A percentile compares a stretch with the other conserved stretches of the same genome.
These are phyloP conservation scores for Vireo griseus DNA, from an alignment of 2,797 vertebrate species.

Conservation along the genomic window DNA sequence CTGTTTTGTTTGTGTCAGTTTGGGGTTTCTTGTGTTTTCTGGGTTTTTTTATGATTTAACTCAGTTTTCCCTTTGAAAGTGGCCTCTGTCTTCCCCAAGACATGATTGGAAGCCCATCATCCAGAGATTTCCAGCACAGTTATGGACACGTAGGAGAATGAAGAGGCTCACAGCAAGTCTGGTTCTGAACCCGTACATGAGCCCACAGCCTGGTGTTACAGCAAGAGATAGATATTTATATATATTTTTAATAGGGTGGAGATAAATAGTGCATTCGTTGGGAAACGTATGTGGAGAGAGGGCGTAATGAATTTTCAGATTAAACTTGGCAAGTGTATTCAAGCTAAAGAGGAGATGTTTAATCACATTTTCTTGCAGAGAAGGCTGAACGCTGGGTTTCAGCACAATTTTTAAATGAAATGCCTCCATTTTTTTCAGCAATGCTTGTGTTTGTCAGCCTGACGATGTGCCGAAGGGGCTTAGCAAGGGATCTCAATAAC, in stretches of 20 bases:
- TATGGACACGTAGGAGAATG: fast-evolving
- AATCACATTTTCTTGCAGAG: constrained; percentile 25
- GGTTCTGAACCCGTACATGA: not conserved
- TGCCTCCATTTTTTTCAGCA: not conserved
- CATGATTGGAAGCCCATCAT: fast-evolving
- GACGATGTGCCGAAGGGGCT: not conserved
- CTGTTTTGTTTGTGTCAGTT: not conserved
- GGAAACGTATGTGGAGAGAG: not conserved
- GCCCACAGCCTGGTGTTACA: fast-evolving
- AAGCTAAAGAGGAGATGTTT: constrained; percentile 2
- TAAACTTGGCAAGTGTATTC: constrained; percentile 32
- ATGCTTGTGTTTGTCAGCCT: not conserved
- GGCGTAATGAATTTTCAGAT: constrained; percentile 20
- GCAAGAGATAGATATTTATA: not conserved
- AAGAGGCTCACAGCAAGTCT: not conserved
- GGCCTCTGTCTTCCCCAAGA: not conserved
- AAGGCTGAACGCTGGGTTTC: not conserved
- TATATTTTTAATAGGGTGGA: not conserved
- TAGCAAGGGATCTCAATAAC: not conserved
- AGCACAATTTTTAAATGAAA: constrained; percentile 34
- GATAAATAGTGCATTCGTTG: not conserved
- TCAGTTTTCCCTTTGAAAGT: not conserved
- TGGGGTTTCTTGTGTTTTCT: not conserved
- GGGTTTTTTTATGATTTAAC: fast-evolving
- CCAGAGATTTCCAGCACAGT: not conserved